Base-by-base conservation (phyloP, 2,797 vertebrate species). In the Parambassis ranga region DNA sequence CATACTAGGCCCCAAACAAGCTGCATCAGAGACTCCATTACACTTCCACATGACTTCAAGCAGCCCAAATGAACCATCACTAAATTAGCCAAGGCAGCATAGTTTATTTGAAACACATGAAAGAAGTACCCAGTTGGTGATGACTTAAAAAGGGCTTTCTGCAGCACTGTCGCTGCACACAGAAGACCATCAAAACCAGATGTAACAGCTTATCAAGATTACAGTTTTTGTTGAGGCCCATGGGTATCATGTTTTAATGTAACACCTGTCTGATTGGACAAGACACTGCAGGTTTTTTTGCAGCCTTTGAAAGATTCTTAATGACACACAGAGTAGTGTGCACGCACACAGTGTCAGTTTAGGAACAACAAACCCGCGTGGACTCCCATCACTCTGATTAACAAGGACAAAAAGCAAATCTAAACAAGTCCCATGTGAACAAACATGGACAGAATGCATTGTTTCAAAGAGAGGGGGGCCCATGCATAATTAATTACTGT, bases 401-500 rank as follows among this genome's bases (percentile, higher is more conserved):
- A 78, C 26, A 16, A 60, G 47, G 64, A 81, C 51, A 79, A 74
- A 82, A 16, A 70, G 42, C 16, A 43, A 71, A 71, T 66, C 58
- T 46, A 75, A 71, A 73, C 56, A 28, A n/a, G 39, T 48, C 72
- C 71, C 51, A 42, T 31, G 60, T 52, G 60, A 75, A 42, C 70
- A 76, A 77, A 83, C 64, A 46, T 10, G 23, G 59, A 50, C 75
- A 53, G 48, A 77, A 73, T 30, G 16, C 20, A 39, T 67, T 69
- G 70, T 85, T 76, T 80, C 61, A 75, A 72, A 72, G 58, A 47
- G 66, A 57, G 71, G 36, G 36, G 33, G 27, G 10, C 37, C 48
- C 62, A 66, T 73, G 24, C 60, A 80, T 77, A 78, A 75, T 85
- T 71, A 71, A 81, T 72, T 41, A 51, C 22, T 28, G 57, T 55